Base-by-base conservation (phyloP, 2,888 invertebrate genomes). In the Quadroppia sp. region DNA sequence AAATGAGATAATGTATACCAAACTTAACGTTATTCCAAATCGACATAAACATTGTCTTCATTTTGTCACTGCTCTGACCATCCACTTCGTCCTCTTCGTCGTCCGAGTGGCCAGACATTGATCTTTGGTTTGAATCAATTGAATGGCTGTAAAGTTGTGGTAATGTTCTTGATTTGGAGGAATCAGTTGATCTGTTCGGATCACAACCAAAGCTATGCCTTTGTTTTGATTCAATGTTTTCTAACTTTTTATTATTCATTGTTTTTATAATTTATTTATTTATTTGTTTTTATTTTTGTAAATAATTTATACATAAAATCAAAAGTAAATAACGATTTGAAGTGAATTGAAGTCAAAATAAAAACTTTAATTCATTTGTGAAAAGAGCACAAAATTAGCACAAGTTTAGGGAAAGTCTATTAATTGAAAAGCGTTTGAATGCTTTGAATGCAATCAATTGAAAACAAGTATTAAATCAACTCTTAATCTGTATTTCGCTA, bases 11-110 rank as follows among this genome's bases (percentile, higher is more conserved):
- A 71, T n/a, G 45, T 25, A 25, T 83, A 85, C 89, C 92, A 83
- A 92, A 92, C 85, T 92, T 92, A 75, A 94, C 88, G 83, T 93
- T 93, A 82, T 93, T 92, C 92, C 92, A 93, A 87, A 92, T 90
- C 53, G 92, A 91, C 80, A 91, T 83, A 71, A 94, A 82, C 77
- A 90, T 89, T 32, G 90, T 90, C 82, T 92, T 92, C 78, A 93
- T 88, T 77, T 81, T 72, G 67, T 67, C 67, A 0, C 17, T 23
- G 25, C 67, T 67, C 17, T 32, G 64, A 20, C 36, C 64, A 6
- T 40, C 67, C 1, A 6, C 17, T 7, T 40, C 67, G 1, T 67
- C 67, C 1, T 67, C 67, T 20, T 40, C 40, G 13, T 67, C 67
- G 2, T 67, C 67, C 20, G 23, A 23, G 15, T 42, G 42, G 23